A percentile compares a stretch with the other conserved stretches of the same genome.
These are phyloP conservation scores for Encarsia formosa DNA, from an alignment of 2,888 invertebrate species.

Conservation along the genomic window DNA sequence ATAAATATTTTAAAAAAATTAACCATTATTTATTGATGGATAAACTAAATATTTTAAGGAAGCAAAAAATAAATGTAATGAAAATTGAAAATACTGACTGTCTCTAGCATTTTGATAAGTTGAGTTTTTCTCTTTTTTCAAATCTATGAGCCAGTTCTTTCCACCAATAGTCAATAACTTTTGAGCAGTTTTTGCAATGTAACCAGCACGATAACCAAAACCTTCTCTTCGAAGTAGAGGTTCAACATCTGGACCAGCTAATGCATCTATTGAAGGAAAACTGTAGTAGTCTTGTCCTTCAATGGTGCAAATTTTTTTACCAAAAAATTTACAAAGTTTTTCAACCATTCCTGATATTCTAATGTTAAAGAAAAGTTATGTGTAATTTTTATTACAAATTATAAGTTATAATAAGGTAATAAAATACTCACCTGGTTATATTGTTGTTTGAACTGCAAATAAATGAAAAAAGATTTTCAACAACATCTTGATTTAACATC, in stretches of 20 bases:
- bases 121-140: slow-evolving; percentile 56
- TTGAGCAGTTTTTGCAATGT: slow-evolving; percentile 71
- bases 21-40: no score
- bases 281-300: slow-evolving; percentile 65
- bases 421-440: slow-evolving; percentile 67
- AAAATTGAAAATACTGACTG: no score
- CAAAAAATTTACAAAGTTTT: slow-evolving; percentile 78
- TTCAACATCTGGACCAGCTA: slow-evolving; percentile 65
- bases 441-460: slow-evolving; percentile 98
- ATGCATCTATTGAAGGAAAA: slow-evolving; percentile 73
- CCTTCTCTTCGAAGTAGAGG: slow-evolving; percentile 66
- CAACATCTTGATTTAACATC: slow-evolving; percentile 83
- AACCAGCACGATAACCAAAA: slow-evolving; percentile 86
- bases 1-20: no score
- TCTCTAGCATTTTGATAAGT: slow-evolving; percentile 70
- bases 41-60: no score
- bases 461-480: slow-evolving; percentile 92
- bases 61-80: no score
- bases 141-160: slow-evolving; percentile 65
- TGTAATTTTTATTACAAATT: background rate
- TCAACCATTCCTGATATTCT: slow-evolving; percentile 91
- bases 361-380: slow-evolving; percentile 21
- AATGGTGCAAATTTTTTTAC: slow-evolving; percentile 66
- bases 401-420: background rate
- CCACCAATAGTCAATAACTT: slow-evolving; percentile 69